These are phyloP conservation scores for Urocitellus parryii DNA, from an alignment of 2,113 vertebrate species.

Conservation along the genomic window DNA sequence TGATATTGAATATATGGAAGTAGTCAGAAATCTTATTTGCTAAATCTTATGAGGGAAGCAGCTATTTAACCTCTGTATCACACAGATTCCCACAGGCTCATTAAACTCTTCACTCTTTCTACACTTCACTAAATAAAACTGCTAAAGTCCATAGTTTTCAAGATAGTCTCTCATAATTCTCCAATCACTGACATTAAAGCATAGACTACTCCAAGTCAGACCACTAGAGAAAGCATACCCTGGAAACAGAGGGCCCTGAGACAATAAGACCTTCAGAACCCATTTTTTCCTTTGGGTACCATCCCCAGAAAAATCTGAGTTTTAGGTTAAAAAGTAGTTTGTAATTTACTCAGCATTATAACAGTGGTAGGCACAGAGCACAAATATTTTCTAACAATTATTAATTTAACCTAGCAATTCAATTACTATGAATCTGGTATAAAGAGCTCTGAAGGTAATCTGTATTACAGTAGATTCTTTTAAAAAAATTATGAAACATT, in stretches of 20 bases:
- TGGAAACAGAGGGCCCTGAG: neutral
- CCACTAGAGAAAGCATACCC: neutral
- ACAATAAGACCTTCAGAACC: neutral
- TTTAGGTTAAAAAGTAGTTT: conserved; percentile 8
- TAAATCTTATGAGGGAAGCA: neutral
- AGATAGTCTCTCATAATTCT: neutral
- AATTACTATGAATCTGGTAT: neutral
- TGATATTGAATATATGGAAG: neutral
- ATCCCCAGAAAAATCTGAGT: neutral
- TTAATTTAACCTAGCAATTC: neutral
- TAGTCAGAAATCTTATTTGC: neutral
- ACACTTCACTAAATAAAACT: neutral
- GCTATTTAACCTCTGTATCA: neutral
- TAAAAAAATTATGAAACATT: conserved; percentile 28
- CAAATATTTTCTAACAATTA: neutral
- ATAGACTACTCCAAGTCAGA: neutral
- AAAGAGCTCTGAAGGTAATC: neutral
- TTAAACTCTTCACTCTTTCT: neutral
- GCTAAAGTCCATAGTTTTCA: neutral
- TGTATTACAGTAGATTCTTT: neutral
- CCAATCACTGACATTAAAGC: neutral
- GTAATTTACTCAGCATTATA: conserved; percentile 6
- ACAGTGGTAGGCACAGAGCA: neutral
- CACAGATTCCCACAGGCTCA: neutral
- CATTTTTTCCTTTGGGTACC: neutral